Percentiles rank a stretch among this genome's conserved stretches.
These are phyloP conservation scores for Cygnus atratus DNA, from an alignment of 2,113 vertebrate genomes.

Conservation along the genomic window DNA sequence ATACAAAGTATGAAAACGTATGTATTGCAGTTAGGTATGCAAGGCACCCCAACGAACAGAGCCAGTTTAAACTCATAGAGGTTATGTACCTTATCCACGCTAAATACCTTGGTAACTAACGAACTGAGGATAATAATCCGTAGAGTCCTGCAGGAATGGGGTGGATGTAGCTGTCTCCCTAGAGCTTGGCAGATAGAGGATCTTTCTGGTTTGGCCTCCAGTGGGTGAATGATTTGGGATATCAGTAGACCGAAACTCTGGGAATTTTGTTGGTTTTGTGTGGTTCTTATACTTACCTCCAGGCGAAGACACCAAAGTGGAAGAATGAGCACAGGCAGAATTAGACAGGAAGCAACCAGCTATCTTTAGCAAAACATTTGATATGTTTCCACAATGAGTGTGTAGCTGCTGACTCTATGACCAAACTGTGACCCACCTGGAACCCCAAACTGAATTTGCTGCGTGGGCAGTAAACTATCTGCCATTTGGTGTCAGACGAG, in stretches of 20 bases:
- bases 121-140: background rate
- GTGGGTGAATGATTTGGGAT: background rate
- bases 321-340: background rate
- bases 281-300: background rate
- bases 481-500: background rate
- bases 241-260: background rate
- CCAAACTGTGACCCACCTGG: background rate
- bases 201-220: background rate
- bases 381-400: background rate
- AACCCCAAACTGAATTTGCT: background rate
- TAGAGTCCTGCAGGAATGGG: background rate
- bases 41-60: background rate
- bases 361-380: background rate
- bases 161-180: accelerated
- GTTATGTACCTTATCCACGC: background rate
- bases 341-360: background rate
- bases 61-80: background rate
- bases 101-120: background rate
- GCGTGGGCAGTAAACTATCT: background rate
- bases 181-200: background rate
- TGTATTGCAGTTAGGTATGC: background rate
- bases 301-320: background rate
- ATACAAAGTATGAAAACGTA: background rate
- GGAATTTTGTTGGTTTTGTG: background rate
- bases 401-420: background rate